These are phyloP conservation scores for Sterrhoptilus dennistouni DNA, from an alignment of 2,113 vertebrate genomes.

Conservation along the genomic window DNA sequence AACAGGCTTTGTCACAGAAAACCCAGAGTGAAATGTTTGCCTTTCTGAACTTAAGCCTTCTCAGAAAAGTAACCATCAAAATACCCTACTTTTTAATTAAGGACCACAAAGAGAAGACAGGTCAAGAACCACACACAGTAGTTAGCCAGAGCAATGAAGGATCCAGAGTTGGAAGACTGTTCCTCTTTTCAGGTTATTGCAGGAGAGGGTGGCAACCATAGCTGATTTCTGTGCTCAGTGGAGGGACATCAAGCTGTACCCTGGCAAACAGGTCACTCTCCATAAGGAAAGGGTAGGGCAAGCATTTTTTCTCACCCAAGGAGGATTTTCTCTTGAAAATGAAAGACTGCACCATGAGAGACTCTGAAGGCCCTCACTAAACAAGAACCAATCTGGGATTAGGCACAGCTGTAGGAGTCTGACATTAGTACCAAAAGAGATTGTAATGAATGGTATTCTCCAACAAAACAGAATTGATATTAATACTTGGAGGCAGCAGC, in stretches of 20 bases:
- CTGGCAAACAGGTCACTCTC: accelerated
- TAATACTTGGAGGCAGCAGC: not conserved
- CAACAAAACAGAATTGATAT: not conserved
- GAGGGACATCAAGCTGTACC: accelerated
- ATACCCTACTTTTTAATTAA: not conserved
- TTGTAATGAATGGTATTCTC: not conserved
- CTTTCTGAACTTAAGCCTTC: not conserved
- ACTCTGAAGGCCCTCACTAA: not conserved
- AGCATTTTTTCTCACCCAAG: not conserved
- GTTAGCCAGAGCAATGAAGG: not conserved
- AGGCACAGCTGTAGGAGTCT: not conserved
- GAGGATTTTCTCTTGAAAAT: not conserved
- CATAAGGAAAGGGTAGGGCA: accelerated
- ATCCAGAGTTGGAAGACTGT: not conserved
- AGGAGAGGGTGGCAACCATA: not conserved
- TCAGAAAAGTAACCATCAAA: not conserved
- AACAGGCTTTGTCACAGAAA: not conserved
- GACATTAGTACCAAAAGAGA: not conserved
- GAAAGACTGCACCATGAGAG: not conserved
- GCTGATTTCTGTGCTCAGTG: not conserved
- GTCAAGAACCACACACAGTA: not conserved
- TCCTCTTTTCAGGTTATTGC: not conserved
- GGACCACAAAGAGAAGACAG: not conserved
- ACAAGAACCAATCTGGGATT: not conserved
- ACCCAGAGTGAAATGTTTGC: not conserved